These are phyloP conservation scores for Bimastos eiseni DNA, from an alignment of 2,888 invertebrate genomes.

Conservation along the genomic window DNA sequence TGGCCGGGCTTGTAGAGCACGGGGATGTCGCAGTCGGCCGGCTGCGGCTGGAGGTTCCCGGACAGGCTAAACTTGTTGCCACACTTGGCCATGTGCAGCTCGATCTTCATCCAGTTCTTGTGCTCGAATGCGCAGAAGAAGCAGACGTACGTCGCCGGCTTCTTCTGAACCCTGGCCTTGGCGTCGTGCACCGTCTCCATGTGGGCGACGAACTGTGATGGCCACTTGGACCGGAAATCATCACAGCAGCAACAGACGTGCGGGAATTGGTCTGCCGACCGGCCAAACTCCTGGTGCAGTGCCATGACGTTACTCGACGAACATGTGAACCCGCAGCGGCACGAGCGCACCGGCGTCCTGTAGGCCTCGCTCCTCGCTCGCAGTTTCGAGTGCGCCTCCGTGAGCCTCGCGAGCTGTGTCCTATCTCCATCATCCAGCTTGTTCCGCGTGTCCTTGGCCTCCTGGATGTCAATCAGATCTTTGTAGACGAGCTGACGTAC, in stretches of 20 bases:
- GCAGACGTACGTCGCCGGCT: conserved; percentile 32
- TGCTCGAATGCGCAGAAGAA: conserved; percentile 35
- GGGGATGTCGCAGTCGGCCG: conserved; percentile 36
- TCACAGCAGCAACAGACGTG: conserved; percentile 35
- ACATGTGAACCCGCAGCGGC: conserved; percentile 38
- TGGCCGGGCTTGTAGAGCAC: conserved; percentile 22
- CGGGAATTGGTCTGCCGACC: conserved; percentile 32
- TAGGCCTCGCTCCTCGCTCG: conserved; percentile 27
- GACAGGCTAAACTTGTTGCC: conserved; percentile 33
- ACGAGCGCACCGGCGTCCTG: conserved; percentile 24
- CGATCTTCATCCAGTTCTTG: conserved; percentile 36
- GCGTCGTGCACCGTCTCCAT: conserved; percentile 32
- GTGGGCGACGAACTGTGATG: conserved; percentile 35
- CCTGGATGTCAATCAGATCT: conserved; percentile 86
- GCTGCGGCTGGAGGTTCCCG: conserved; percentile 35
- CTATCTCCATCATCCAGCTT: conserved; percentile 67
- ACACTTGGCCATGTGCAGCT: conserved; percentile 34
- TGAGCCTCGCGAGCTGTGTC: conserved; percentile 71
- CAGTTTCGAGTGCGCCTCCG: conserved; percentile 40
- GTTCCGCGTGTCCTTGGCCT: conserved; percentile 69
- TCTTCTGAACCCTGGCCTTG: conserved; percentile 26
- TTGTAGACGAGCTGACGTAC: conserved; percentile 90
- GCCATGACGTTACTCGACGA: conserved; percentile 40
- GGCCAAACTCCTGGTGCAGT: conserved; percentile 41
- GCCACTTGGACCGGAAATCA: conserved; percentile 34